Percentiles rank a stretch among this genome's conserved stretches.
Evolutionary conservation across 2,797 vertebrate species (phyloP).

Genomic region (Pitangus sulphuratus): DNA sequence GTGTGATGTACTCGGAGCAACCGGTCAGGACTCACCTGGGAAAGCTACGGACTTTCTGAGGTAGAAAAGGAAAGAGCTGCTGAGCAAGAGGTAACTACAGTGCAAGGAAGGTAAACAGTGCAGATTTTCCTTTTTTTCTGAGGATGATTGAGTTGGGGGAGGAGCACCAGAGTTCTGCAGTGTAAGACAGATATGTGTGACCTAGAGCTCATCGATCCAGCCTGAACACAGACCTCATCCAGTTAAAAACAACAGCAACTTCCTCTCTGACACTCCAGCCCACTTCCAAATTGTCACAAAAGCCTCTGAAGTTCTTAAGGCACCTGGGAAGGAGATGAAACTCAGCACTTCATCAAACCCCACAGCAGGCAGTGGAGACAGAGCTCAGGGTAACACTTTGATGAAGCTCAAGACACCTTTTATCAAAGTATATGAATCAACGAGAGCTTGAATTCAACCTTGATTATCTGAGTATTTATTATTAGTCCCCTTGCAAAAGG

Average conservation of each 20-base stretch:
- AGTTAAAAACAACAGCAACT: background rate
- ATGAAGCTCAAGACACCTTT: background rate
- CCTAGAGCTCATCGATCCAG: background rate
- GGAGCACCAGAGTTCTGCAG: background rate
- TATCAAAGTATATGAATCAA: background rate
- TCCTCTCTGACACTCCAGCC: background rate
- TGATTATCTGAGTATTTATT: background rate
- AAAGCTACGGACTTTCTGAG: background rate
- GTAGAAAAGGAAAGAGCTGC: background rate
- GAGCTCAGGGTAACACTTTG: background rate
- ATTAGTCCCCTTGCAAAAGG: background rate
- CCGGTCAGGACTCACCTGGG: background rate
- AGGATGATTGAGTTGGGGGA: rapidly evolving
- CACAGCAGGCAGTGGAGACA: background rate
- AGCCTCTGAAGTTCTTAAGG: background rate
- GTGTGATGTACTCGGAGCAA: background rate
- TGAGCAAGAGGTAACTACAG: background rate
- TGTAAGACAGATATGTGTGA: background rate
- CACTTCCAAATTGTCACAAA: background rate
- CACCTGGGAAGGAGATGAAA: background rate
- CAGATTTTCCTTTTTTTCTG: background rate
- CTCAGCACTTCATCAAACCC: background rate
- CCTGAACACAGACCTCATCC: background rate
- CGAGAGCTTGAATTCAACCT: background rate
- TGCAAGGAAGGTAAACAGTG: background rate